phyloP scores from a whole-genome alignment of 2,113 vertebrate genomes.

The Scolopax mira region DNA sequence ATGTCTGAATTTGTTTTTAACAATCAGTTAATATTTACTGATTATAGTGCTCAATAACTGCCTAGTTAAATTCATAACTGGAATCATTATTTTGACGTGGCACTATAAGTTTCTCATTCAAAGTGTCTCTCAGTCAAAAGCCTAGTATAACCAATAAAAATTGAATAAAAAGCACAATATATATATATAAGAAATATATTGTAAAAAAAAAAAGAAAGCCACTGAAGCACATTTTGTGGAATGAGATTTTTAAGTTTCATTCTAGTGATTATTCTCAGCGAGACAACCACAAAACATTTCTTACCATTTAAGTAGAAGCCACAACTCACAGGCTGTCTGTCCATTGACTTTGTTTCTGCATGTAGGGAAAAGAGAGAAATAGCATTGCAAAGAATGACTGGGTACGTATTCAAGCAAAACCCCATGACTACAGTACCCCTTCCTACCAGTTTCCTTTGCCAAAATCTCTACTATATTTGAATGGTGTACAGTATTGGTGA shows the following conservation, averaged over 20 bases:
- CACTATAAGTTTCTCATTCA: background rate
- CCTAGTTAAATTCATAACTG: constrained; percentile 1
- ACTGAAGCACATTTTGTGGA: background rate
- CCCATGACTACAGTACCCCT: background rate
- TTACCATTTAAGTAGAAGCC: constrained; percentile 28
- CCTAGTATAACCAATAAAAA: background rate
- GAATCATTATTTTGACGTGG: background rate
- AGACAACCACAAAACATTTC: constrained; percentile 12
- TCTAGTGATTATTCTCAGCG: constrained; percentile 16
- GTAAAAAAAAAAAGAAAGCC: constrained; percentile 10
- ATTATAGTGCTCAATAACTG: background rate
- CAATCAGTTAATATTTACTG: background rate
- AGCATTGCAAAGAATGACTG: background rate
- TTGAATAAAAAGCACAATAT: background rate
- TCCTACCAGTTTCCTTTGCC: background rate
- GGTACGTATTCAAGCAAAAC: background rate
- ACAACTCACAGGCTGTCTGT: background rate
- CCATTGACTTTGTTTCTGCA: constrained; percentile 19
- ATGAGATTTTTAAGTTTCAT: constrained; percentile 32
- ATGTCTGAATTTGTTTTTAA: constrained; percentile 34
- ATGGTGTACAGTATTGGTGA: background rate
- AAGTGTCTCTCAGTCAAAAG: background rate
- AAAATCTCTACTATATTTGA: background rate
- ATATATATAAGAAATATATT: background rate
- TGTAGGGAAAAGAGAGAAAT: background rate